These are phyloP conservation scores for Falcunculus frontatus DNA, from an alignment of 2,113 vertebrate species.

Conservation along the genomic window DNA sequence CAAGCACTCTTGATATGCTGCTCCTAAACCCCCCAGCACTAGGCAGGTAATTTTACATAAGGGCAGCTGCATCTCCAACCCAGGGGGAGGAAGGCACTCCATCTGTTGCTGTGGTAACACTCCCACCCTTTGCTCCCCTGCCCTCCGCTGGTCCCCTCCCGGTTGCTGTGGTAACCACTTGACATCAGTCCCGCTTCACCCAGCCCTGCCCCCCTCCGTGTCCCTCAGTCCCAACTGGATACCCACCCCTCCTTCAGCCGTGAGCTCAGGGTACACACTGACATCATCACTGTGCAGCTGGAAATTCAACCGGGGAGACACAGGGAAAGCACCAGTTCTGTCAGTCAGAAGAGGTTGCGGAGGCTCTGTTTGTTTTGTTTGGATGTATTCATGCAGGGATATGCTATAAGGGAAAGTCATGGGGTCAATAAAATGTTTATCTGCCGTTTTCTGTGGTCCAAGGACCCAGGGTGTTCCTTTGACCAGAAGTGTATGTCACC, in stretches of 20 bases:
- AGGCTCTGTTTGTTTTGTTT: not conserved
- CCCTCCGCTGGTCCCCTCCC: not conserved
- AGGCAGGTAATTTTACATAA: not conserved
- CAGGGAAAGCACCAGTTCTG: rapidly evolving
- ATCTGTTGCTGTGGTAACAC: slow-evolving; percentile 32
- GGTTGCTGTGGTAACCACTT: slow-evolving; percentile 36
- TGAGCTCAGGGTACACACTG: rapidly evolving
- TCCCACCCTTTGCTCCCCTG: not conserved
- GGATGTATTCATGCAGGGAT: not conserved
- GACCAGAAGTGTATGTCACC: not conserved
- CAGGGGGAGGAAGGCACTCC: not conserved
- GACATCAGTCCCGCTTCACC: not conserved
- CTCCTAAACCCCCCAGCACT: not conserved
- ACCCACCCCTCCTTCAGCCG: not conserved
- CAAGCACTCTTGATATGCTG: not conserved
- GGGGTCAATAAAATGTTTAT: not conserved
- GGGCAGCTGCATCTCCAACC: not conserved
- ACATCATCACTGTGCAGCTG: rapidly evolving
- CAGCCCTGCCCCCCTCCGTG: not conserved
- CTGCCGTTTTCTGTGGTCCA: rapidly evolving
- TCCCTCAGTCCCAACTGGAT: rapidly evolving
- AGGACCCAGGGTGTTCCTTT: not conserved
- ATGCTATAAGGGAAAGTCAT: not conserved
- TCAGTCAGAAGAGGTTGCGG: not conserved
- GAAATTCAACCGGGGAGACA: not conserved